Evolutionary conservation across 1,140 invertebrate genomes (phyloP).

Genomic region (Panagrolaimus sp.): DNA sequence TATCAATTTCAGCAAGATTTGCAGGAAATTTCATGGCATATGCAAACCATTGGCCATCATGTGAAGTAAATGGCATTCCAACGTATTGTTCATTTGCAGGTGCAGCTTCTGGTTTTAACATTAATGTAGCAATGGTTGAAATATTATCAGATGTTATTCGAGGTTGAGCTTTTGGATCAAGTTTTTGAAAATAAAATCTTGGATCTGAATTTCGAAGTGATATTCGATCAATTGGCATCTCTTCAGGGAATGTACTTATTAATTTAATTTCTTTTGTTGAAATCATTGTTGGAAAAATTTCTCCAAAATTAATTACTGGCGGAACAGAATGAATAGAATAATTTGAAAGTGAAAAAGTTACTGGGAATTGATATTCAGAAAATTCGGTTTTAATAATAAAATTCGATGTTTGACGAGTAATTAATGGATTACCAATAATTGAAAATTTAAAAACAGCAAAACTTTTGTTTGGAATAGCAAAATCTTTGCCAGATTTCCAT

Average conservation of each 20-base stretch:
- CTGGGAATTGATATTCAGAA: conserved; percentile 1
- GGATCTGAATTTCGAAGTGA: conserved; percentile 35
- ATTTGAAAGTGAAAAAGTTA: not conserved
- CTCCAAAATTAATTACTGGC: not conserved
- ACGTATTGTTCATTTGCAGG: conserved; percentile 74
- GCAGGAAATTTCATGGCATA: conserved; percentile 67
- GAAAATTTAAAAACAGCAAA: conserved; percentile 28
- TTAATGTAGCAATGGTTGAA: conserved; percentile 63
- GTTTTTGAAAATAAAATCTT: conserved; percentile 45
- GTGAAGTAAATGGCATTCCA: conserved; percentile 64
- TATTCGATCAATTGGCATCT: conserved; percentile 38
- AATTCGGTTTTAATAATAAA: not conserved
- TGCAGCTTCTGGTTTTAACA: conserved; percentile 68
- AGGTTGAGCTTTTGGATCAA: conserved; percentile 6
- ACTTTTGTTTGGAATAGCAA: conserved; percentile 29
- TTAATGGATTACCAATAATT: not conserved
- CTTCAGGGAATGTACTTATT: conserved; percentile 36
- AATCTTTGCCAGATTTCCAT: conserved; percentile 25
- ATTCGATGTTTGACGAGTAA: not conserved
- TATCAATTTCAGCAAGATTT: conserved; percentile 62
- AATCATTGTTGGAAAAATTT: conserved; percentile 13
- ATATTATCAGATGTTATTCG: conserved; percentile 19
- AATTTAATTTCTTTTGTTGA: not conserved
- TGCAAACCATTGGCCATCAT: conserved; percentile 69
- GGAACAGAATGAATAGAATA: not conserved